A percentile compares a stretch with the other conserved stretches of the same genome.
Conservation (phyloP, 2,113 vertebrate genomes). For the Isurus oxyrinchus region DNA sequence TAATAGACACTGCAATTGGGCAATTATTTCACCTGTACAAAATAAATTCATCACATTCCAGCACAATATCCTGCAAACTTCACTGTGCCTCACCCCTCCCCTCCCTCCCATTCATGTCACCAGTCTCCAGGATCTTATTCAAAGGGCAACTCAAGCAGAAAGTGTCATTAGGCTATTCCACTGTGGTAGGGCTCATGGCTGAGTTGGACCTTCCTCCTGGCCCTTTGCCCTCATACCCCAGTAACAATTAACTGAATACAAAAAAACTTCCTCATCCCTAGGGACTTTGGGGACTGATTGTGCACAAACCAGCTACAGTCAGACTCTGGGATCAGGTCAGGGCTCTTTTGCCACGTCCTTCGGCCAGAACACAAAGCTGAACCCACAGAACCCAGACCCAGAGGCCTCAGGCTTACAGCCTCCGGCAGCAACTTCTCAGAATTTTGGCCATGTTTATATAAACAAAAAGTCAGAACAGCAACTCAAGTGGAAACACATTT, state of each 20-base stretch:
- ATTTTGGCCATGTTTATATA: not conserved
- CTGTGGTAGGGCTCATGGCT: not conserved
- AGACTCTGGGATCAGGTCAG: not conserved
- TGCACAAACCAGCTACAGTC: not conserved
- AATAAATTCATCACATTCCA: not conserved
- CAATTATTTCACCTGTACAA: not conserved
- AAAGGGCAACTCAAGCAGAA: not conserved
- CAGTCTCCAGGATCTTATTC: not conserved
- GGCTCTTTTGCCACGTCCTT: not conserved
- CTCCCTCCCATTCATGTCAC: not conserved
- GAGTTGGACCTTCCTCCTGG: not conserved
- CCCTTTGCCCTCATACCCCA: not conserved
- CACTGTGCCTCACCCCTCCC: not conserved
- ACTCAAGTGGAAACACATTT: not conserved
- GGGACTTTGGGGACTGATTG: too few relatives aligned
- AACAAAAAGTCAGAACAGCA: slow-evolving; percentile 8
- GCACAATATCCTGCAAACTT: not conserved
- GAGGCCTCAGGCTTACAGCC: not conserved
- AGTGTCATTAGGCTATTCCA: not conserved
- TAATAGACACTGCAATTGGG: not conserved
- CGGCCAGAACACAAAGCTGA: not conserved
- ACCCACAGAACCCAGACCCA: not conserved
- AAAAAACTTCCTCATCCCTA: not conserved
- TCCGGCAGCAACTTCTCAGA: not conserved
- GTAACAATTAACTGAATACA: not conserved